phyloP scores from a whole-genome alignment of 1,140 invertebrate genomes.

The Drosophila lacertosa region DNA sequence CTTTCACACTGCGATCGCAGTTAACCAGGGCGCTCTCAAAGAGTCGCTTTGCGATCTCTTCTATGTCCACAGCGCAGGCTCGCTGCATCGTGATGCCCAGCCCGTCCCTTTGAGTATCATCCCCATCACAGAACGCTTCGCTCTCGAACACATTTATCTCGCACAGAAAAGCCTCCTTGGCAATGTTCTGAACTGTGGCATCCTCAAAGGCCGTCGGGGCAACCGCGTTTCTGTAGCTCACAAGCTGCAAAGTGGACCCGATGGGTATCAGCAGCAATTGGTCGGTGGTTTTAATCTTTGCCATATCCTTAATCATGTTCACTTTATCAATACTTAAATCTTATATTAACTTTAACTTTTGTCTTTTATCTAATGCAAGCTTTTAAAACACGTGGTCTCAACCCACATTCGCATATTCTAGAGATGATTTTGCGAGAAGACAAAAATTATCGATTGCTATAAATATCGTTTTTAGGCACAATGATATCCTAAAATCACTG shows the following conservation, averaged over 20 bases:
- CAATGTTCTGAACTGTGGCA: background rate
- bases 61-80: background rate
- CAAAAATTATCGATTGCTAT: no score
- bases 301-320: background rate
- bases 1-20: background rate
- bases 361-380: background rate
- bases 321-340: no score
- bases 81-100: background rate
- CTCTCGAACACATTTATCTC: background rate
- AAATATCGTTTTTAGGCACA: no score
- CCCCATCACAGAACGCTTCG: no score
- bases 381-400: no score
- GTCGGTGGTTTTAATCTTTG: no score
- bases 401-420: no score
- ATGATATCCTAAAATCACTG: no score
- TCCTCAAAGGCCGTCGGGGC: background rate
- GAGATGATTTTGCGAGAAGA: no score
- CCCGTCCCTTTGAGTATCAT: no score
- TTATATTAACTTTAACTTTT: background rate
- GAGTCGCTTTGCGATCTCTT: background rate
- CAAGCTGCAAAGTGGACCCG: background rate
- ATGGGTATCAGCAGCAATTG: background rate
- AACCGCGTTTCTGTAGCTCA: background rate
- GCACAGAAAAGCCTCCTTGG: background rate
- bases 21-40: background rate